Evolutionary conservation across 2,888 invertebrate species (phyloP), one percentile per base, ranked within the genome.

Genomic region (Sphaerophoria taeniata): DNA sequence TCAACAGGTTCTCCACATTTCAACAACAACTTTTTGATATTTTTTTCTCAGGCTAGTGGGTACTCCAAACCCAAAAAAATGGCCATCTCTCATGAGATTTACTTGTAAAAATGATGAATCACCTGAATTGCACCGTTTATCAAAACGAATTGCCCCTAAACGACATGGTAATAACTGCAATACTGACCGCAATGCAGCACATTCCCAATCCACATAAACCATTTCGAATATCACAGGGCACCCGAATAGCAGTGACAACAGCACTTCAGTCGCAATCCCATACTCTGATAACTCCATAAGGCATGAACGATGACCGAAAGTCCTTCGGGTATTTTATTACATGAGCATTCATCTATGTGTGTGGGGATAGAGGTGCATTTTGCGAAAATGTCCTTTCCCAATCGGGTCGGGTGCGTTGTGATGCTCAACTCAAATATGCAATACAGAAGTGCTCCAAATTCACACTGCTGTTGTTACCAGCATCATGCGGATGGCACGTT

Each of bases 71-170:
- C 34, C 7, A 14, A 36, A 67, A 49, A 61, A 55, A 47, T 67
- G 45, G 39, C 58, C 69, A 70, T 74, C 84, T 74, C 84, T 84
- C 80, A 80, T 72, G 75, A 76, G 72, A 75, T 76, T 75, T 80
- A 36, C 67, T 77, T 73, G 81, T 70, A 60, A 81, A 85, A 85
- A 81, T 85, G 85, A 85, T 85, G 85, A 69, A 85, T 85, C 86
- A 83, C 77, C 84, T 79, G 89, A 88, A 88, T 87, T 89, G 89
- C 89, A 89, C 88, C 89, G 89, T 89, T 89, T 89, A 87, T 89
- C 89, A 89, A 88, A 88, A 75, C 61, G 69, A 80, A 85, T 76
- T 58, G 74, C 72, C 70, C 58, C 47, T 9, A 77, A 53, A 76
- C 65, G 72, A 76, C 84, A 83, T 71, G 78, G 69, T 78, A 80